These are phyloP conservation scores for Bombycilla garrulus DNA, from an alignment of 2,113 vertebrate genomes.

Conservation along the genomic window DNA sequence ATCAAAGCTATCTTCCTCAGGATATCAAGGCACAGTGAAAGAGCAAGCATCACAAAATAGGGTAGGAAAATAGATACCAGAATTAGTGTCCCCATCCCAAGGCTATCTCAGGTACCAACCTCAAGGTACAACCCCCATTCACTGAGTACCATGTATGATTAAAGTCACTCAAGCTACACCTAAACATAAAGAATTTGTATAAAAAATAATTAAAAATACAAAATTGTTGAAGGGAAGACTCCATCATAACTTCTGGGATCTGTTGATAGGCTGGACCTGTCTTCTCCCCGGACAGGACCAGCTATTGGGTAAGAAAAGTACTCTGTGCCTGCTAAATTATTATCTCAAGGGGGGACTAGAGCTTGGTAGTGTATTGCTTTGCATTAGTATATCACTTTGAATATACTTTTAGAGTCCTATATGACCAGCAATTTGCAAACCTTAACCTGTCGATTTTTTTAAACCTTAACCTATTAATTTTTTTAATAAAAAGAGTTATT, in stretches of 20 bases:
- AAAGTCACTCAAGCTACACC: neutral
- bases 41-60: neutral
- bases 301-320: neutral
- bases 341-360: neutral
- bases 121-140: neutral
- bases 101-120: neutral
- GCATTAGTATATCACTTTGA: neutral
- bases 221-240: neutral
- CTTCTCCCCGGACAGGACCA: too few species aligned
- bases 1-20: neutral
- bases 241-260: neutral
- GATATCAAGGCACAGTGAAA: neutral
- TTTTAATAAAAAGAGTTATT: neutral
- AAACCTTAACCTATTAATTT: neutral
- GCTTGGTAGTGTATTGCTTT: neutral
- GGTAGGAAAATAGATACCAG: neutral
- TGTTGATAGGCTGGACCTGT: rapidly evolving
- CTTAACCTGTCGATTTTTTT: neutral
- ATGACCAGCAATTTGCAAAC: neutral
- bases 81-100: neutral
- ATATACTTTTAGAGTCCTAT: neutral
- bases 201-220: neutral
- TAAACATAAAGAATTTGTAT: neutral
- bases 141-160: rapidly evolving
- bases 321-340: neutral